A percentile compares a stretch with the other conserved stretches of the same genome.
Conservation (phyloP, 1,140 invertebrate species). For the Teleogryllus occipitalis region DNA sequence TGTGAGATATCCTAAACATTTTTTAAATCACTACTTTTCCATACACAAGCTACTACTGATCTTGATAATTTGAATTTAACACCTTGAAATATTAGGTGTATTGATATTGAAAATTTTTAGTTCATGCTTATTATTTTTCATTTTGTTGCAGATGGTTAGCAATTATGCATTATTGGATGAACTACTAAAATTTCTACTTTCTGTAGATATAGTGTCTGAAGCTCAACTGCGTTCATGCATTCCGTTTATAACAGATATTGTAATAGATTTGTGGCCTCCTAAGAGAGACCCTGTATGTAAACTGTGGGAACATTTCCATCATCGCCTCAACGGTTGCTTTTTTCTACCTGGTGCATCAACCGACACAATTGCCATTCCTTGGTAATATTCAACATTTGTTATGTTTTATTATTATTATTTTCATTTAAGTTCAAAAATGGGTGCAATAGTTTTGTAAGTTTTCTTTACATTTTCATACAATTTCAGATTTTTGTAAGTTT, state of each 20-base stretch:
- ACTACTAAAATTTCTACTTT: neutral
- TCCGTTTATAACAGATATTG: neutral
- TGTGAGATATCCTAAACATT: no score
- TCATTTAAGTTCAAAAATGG: no score
- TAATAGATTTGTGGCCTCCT: neutral
- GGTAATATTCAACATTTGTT: neutral
- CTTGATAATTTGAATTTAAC: no score
- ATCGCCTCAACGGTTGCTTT: neutral
- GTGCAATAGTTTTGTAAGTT: neutral
- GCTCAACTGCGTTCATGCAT: neutral
- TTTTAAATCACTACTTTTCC: no score
- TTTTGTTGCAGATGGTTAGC: neutral
- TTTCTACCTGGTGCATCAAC: neutral
- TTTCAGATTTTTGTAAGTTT: no score
- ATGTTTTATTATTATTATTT: no score
- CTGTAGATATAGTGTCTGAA: neutral
- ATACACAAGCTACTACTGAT: no score
- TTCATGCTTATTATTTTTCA: neutral
- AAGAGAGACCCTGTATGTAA: neutral
- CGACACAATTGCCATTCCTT: neutral
- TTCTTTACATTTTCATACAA: neutral
- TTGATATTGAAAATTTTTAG: neutral
- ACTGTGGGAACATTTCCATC: neutral
- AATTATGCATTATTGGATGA: neutral
- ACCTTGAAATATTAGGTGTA: no score